Evolutionary conservation across 2,113 vertebrate species (phyloP).

Genomic region (Aptenodytes patagonicus): DNA sequence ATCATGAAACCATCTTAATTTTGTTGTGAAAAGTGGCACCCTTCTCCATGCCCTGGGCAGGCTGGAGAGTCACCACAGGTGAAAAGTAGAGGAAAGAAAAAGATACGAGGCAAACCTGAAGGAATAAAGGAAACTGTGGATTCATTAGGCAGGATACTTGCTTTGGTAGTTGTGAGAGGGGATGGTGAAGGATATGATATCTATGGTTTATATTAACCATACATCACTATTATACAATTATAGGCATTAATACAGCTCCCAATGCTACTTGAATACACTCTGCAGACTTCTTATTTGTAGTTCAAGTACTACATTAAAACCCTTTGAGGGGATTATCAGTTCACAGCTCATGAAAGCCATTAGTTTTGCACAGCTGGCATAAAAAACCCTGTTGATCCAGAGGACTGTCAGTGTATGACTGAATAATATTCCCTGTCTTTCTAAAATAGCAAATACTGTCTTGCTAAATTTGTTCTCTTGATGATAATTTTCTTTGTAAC

Average conservation of each 20-base stretch:
- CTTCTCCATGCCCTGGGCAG: not conserved
- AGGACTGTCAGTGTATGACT: not conserved
- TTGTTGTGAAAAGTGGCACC: not conserved
- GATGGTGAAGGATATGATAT: not conserved
- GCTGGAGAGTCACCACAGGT: not conserved
- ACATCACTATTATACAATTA: not conserved
- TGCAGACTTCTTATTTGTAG: not conserved
- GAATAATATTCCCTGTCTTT: not conserved
- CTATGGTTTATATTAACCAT: not conserved
- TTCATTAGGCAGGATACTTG: not conserved
- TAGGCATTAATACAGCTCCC: not conserved
- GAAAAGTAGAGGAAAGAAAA: not conserved
- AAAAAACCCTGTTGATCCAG: not conserved
- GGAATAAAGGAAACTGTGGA: not conserved
- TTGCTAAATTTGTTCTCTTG: not conserved
- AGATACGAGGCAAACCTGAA: not conserved
- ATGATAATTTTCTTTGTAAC: not conserved
- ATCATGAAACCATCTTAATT: not conserved
- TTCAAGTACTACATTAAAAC: not conserved
- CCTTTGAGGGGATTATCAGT: not conserved
- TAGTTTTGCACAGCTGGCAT: not conserved
- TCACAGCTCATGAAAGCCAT: not conserved
- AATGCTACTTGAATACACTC: not conserved
- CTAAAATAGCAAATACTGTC: not conserved
- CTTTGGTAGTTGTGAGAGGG: not conserved